Percentiles rank a stretch among this genome's conserved stretches.
Conservation (phyloP, 2,797 vertebrate species). For the Oreochromis grahami region DNA sequence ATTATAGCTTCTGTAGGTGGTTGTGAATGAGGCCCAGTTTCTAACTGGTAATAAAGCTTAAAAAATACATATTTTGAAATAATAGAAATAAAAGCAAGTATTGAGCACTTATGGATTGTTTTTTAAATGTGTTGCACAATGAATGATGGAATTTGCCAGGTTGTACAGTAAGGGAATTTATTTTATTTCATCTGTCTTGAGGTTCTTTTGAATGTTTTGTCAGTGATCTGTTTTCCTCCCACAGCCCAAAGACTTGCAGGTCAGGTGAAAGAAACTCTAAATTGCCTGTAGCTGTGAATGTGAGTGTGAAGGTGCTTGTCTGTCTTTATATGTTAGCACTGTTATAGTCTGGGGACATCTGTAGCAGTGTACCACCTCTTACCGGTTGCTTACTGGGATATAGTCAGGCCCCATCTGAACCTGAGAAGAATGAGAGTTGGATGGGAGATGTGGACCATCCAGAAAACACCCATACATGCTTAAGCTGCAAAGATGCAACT, state of each 20-base stretch:
- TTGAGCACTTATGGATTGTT: neutral
- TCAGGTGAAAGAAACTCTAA: conserved; percentile 19
- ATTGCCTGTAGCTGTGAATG: conserved; percentile 10
- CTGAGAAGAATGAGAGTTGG: neutral
- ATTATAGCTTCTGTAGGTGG: conserved; percentile 29
- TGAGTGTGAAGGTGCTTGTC: neutral
- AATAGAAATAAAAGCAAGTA: neutral
- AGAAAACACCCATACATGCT: neutral
- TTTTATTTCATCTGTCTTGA: neutral
- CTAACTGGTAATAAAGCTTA: neutral
- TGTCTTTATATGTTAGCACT: conserved; percentile 14
- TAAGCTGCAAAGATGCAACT: neutral
- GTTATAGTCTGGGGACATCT: conserved; percentile 1
- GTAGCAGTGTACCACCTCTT: conserved; percentile 3
- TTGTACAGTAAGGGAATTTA: neutral
- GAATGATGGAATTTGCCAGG: neutral
- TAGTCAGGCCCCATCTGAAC: neutral
- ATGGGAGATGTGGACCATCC: neutral
- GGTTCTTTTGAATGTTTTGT: neutral
- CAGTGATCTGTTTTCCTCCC: neutral
- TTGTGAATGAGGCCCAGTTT: conserved; percentile 1
- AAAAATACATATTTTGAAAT: neutral
- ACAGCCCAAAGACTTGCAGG: conserved; percentile 2
- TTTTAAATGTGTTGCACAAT: neutral
- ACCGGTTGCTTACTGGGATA: conserved; percentile 16